Conservation (phyloP, 2,113 vertebrate genomes). For the Sander lucioperca region DNA sequence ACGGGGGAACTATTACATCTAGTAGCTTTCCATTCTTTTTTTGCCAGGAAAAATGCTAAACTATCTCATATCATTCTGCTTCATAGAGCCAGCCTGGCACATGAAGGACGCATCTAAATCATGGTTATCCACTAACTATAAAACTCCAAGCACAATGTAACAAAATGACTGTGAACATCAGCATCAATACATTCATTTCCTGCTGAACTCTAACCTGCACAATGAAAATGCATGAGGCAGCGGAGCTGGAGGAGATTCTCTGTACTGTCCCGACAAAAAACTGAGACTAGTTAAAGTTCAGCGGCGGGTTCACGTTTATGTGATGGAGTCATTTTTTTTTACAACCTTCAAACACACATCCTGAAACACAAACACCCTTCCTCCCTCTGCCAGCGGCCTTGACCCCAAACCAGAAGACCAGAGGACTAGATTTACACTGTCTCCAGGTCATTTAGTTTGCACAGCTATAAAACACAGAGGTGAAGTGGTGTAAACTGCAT, state of each 20-base stretch:
- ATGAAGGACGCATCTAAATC: constrained; percentile 14
- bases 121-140: background rate
- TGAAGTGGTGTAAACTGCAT: constrained; percentile 4
- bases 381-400: constrained; percentile 4
- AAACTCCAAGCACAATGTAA: constrained; percentile 14
- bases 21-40: constrained; percentile 32
- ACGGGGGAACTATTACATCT: constrained; percentile 10
- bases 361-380: constrained; percentile 34
- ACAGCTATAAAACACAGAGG: constrained; percentile 28
- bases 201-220: background rate
- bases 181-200: background rate
- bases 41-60: constrained; percentile 34
- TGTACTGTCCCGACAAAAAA: background rate
- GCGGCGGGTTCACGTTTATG: background rate
- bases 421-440: background rate
- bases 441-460: background rate
- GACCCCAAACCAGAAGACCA: constrained; percentile 35
- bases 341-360: constrained; percentile 30
- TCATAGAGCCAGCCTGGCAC: constrained; percentile 20
- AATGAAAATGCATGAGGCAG: background rate
- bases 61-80: constrained; percentile 16
- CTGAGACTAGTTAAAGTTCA: background rate
- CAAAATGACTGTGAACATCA: background rate
- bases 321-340: background rate
- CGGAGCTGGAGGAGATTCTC: background rate